Conservation (phyloP, 2,888 invertebrate genomes). For the Ormyrus rosae region DNA sequence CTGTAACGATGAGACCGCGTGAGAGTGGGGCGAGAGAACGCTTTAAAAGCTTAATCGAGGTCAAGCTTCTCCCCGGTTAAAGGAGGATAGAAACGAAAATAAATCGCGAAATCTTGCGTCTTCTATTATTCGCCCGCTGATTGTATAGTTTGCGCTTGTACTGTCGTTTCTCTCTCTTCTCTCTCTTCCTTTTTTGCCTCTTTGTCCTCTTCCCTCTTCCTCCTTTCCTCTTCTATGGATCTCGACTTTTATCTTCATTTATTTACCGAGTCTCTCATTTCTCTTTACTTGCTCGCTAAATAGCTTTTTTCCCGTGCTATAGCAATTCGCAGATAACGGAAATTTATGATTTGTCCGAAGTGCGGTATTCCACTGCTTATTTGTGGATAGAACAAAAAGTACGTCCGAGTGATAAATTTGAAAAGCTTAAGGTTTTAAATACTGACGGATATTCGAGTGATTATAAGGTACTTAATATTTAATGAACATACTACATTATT, state of each 20-base stretch:
- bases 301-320: background rate
- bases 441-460: no score
- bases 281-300: conserved; percentile 1
- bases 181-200: conserved; percentile 15
- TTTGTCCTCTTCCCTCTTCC: background rate
- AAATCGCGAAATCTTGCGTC: conserved; percentile 44
- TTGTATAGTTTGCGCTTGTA: background rate
- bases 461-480: no score
- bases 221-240: conserved; percentile 9
- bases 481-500: no score
- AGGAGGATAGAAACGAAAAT: conserved; percentile 43
- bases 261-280: conserved; percentile 8
- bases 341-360: conserved; percentile 40
- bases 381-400: conserved; percentile 18
- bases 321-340: conserved; percentile 20
- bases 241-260: conserved; percentile 35
- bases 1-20: conserved; percentile 18
- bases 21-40: background rate
- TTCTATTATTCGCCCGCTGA: conserved; percentile 39
- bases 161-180: background rate
- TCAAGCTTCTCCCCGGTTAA: conserved; percentile 7
- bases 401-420: background rate
- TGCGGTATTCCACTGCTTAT: background rate
- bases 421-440: no score
- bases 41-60: conserved; percentile 53